Evolutionary conservation across 2,797 vertebrate genomes (phyloP), one percentile per base, ranked within the genome.

Genomic region (Poeciliopsis presidionis): DNA sequence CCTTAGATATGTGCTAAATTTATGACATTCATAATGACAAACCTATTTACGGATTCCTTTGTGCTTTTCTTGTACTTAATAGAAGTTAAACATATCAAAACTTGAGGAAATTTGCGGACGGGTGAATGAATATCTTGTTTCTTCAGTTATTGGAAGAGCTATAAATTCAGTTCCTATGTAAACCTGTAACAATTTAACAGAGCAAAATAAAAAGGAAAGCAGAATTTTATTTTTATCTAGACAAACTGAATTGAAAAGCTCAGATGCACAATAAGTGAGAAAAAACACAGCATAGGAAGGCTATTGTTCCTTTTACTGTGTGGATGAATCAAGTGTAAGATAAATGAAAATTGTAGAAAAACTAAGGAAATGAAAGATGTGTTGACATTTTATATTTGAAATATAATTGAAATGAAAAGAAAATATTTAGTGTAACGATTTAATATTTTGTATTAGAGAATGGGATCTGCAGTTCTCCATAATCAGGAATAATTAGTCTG

Each of bases 1-100:
- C 65, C 41, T 69, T 57, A 43, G 43, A 77, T 78, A 74, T 81
- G 59, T 73, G 80, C 65, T 57, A 63, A 74, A 80, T 59, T 73
- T 5, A 41, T 41, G 20, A 25, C 22, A 74, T 61, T 39, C 46
- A 83, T 36, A 67, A 12, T 67, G 14, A 81, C 2, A 72, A 0
- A 70, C 33, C 20, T 14, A 13, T 55, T 16, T 53, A 73, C 16
- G 11, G 13, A 13, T 51, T 39, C 61, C 16, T 39, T 53, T 33
- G 41, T 16, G 55, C 13, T n/a, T 41, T 7, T 28, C 20, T 67
- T 39, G 63, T 25, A 41, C 36, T 67, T 67, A 39, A 25, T 67
- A 22, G 20, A 67, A 4, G 6, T 22, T 61, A 16, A 61, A 61
- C 30, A 7, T 30, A 1, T 61, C 6, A 16, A 16, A 30, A 39